Conservation (phyloP, 2,888 invertebrate species). For the Rhaphigaster nebulosa region DNA sequence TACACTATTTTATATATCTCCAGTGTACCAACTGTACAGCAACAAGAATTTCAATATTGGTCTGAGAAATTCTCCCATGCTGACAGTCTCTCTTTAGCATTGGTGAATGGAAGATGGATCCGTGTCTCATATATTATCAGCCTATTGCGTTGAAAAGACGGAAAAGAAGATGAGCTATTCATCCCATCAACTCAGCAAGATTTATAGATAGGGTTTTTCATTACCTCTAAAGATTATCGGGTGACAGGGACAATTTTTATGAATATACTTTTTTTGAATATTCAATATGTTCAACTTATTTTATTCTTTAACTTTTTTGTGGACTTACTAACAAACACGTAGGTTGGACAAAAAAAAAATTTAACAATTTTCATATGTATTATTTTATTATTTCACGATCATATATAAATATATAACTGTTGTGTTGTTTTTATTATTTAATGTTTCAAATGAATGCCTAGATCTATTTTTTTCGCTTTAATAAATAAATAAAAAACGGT, state of each 20-base stretch:
- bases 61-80: neutral
- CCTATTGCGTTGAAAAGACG: slow-evolving; percentile 8
- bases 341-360: too few relatives aligned
- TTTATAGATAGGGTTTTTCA: neutral
- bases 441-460: too few relatives aligned
- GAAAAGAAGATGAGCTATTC: slow-evolving; percentile 20
- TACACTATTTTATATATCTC: neutral
- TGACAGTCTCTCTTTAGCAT: slow-evolving; percentile 13
- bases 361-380: too few relatives aligned
- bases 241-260: slow-evolving; percentile 1
- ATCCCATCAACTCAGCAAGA: slow-evolving; percentile 7
- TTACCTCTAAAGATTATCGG: slow-evolving; percentile 14
- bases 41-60: slow-evolving; percentile 17
- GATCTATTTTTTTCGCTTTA: too few relatives aligned
- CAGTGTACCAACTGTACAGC: neutral
- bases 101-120: slow-evolving; percentile 24
- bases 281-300: neutral
- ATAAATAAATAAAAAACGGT: too few relatives aligned
- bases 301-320: neutral
- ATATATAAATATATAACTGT: too few relatives aligned
- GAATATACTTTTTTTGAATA: neutral
- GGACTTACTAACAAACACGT: neutral
- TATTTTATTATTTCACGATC: too few relatives aligned
- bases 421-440: too few relatives aligned
- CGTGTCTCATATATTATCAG: slow-evolving; percentile 7